Conservation (phyloP, 2,797 vertebrate species). For the Microctenopoma lineatum region DNA sequence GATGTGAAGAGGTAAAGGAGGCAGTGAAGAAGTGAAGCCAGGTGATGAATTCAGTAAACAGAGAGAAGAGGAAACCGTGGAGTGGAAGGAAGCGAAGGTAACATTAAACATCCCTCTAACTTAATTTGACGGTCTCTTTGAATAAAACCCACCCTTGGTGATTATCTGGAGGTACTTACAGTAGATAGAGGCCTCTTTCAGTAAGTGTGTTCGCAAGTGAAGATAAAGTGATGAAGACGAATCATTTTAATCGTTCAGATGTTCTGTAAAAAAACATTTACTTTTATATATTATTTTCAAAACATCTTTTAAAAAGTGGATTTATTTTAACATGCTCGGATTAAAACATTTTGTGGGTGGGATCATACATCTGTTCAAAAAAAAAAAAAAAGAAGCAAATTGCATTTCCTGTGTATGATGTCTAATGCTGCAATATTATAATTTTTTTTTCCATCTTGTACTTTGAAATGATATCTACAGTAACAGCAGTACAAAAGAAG, state of each 20-base stretch:
- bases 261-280: slow-evolving; percentile 1
- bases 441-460: slow-evolving; percentile 56
- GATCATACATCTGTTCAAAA: slow-evolving; percentile 16
- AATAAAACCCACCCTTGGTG: slow-evolving; percentile 33
- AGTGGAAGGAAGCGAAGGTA: slow-evolving; percentile 24
- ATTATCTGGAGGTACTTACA: slow-evolving; percentile 31
- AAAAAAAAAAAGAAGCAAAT: slow-evolving; percentile 18
- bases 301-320: slow-evolving; percentile 1
- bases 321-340: slow-evolving; percentile 1
- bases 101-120: slow-evolving; percentile 42
- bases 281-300: slow-evolving; percentile 18
- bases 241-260: neutral
- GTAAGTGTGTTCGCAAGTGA: slow-evolving; percentile 16
- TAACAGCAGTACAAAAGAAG: slow-evolving; percentile 68
- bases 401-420: slow-evolving; percentile 30
- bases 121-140: slow-evolving; percentile 43
- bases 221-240: slow-evolving; percentile 12
- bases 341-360: slow-evolving; percentile 20
- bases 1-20: slow-evolving; percentile 46
- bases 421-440: slow-evolving; percentile 44
- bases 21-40: slow-evolving; percentile 38
- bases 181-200: slow-evolving; percentile 36
- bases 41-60: slow-evolving; percentile 37
- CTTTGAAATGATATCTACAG: slow-evolving; percentile 69
- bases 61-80: neutral